phyloP scores from a whole-genome alignment of 2,113 vertebrate genomes.

The Pluvialis apricaria region DNA sequence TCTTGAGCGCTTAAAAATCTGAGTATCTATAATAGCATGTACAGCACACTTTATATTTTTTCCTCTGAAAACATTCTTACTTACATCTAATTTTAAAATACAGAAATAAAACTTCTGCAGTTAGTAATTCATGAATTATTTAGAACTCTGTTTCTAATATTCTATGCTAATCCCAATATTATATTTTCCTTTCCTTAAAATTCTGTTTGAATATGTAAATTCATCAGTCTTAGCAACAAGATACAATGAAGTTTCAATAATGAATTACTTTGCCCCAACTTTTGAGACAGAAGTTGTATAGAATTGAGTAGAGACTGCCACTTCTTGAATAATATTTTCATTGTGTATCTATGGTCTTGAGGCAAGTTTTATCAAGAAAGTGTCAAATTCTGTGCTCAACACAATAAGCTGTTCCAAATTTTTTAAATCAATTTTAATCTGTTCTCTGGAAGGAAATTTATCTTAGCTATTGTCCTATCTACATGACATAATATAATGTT shows the following conservation, averaged over 20 bases:
- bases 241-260: neutral
- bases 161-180: neutral
- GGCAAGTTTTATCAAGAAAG: constrained; percentile 19
- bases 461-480: neutral
- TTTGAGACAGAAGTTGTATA: neutral
- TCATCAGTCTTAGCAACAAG: neutral
- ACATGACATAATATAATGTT: neutral
- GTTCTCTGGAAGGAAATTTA: neutral
- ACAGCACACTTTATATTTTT: neutral
- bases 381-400: constrained; percentile 13
- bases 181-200: neutral
- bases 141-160: neutral
- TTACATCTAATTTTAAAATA: neutral
- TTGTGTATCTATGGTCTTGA: neutral
- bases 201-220: neutral
- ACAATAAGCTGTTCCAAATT: constrained; percentile 23
- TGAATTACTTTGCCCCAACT: neutral
- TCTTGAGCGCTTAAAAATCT: neutral
- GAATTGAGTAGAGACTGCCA: neutral
- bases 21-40: neutral
- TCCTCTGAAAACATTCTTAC: neutral
- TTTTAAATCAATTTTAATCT: constrained; percentile 32
- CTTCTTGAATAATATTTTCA: neutral
- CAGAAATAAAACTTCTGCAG: neutral
- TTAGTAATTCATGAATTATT: neutral